Base-by-base conservation (phyloP, 2,113 vertebrate genomes). In the Sprattus sprattus region DNA sequence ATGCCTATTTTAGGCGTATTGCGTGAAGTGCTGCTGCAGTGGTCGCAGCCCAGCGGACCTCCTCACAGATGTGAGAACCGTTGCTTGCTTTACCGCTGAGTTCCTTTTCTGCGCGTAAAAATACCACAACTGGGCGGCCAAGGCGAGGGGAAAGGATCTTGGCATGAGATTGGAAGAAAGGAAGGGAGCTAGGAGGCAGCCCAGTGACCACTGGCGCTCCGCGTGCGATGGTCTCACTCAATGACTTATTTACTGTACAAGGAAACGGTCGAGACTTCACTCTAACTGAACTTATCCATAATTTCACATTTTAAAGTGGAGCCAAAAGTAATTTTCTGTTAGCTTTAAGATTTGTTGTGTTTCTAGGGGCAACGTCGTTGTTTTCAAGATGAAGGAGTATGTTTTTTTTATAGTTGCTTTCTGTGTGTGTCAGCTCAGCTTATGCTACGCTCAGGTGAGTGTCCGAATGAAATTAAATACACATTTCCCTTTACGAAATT, bases 161-260 rank as follows among this genome's bases (percentile, higher is more conserved):
- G 90, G 87, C 91, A 92, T 90, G 89, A 89, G 83, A 88, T 91
- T 83, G 83, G 91, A 90, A 93, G 57, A 89, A 86, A 81, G 6
- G 44, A 16, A 81, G 50, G 82, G 80, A 13, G 78, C 82, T n/a
- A 84, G 57, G 85, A 89, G 87, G 71, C 71, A 78, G 25, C 28
- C 67, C 67, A 75, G 25, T 75, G 67, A 16, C 71, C 71, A 39
- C 71, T 78, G 71, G 28, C 71, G 9, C 71, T 78, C 11, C 64
- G 3, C 28, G 25, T 67, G 64, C 64, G 25, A 67, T 67, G 64
- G n/a, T 28, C n/a, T 78, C 71, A 44, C 71, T 15, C 13, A 39
- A 39, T 39, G 39, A 39, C 4, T 16, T 18, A 0, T 32, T 78
- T 18, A 39, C 60, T 78, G 71, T 44, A 78, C 10, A 32, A 28